Conservation (phyloP, 2,113 vertebrate genomes). For the Chroicocephalus ridibundus region DNA sequence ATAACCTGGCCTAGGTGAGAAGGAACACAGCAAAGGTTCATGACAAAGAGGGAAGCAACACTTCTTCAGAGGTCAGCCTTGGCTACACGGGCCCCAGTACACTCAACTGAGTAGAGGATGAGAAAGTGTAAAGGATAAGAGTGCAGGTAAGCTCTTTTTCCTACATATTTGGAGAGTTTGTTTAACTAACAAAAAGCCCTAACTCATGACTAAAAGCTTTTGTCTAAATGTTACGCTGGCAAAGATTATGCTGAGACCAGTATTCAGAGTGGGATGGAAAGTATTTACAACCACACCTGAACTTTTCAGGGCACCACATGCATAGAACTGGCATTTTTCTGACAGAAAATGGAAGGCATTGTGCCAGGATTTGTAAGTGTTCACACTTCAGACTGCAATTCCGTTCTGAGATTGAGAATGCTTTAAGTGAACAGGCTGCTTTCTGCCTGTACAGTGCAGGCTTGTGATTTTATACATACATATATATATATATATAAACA, state of each 20-base stretch:
- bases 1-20: not conserved
- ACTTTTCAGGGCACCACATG: not conserved
- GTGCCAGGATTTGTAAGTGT: not conserved
- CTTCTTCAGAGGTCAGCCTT: not conserved
- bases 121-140: not conserved
- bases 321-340: not conserved
- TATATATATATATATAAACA: not conserved
- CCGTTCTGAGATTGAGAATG: not conserved
- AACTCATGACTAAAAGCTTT: not conserved
- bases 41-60: not conserved
- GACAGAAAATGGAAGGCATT: not conserved
- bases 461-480: not conserved
- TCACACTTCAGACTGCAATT: not conserved
- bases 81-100: not conserved
- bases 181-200: not conserved
- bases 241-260: not conserved
- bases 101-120: not conserved
- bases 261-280: not conserved
- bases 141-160: slow-evolving; percentile 19
- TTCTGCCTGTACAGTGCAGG: not conserved
- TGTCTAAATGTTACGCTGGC: not conserved
- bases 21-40: not conserved
- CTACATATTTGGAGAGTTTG: not conserved
- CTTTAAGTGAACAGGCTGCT: not conserved
- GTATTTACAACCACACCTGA: not conserved